Conservation (phyloP, 2,797 vertebrate species). For the Sebastes aleutianus region DNA sequence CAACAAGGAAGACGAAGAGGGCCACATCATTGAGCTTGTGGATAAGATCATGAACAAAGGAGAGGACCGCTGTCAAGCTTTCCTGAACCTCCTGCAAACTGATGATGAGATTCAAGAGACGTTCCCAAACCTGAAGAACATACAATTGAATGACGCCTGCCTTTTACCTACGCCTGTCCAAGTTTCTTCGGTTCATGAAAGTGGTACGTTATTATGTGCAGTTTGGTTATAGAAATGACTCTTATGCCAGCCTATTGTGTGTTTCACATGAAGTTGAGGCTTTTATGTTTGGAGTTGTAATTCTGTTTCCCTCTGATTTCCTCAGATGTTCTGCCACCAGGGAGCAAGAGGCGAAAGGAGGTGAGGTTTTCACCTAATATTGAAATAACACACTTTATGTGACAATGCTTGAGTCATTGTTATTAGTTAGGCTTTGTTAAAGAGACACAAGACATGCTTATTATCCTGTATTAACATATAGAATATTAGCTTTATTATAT, state of each 20-base stretch:
- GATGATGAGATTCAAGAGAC: slow-evolving; percentile 33
- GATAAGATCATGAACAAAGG: slow-evolving; percentile 74
- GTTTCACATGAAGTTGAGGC: background rate
- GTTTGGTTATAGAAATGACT: background rate
- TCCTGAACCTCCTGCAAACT: slow-evolving; percentile 61
- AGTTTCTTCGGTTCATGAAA: background rate
- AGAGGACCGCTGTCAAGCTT: slow-evolving; percentile 44
- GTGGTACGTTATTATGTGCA: background rate
- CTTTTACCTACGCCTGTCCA: background rate
- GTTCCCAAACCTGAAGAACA: slow-evolving; percentile 23
- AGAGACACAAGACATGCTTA: background rate
- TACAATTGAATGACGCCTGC: background rate
- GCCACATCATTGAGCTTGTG: slow-evolving; percentile 47
- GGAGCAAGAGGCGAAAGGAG: slow-evolving; percentile 13
- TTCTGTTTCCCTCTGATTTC: slow-evolving; percentile 27
- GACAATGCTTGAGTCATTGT: background rate
- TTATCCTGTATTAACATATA: background rate
- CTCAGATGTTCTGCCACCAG: background rate
- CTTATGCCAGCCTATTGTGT: too few relatives aligned
- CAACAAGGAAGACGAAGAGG: slow-evolving; percentile 14
- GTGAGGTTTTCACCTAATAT: slow-evolving; percentile 2
- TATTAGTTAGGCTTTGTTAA: background rate
- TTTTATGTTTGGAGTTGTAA: background rate
- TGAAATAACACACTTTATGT: background rate
- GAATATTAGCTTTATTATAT: background rate